phyloP scores from a whole-genome alignment of 1,140 invertebrate genomes.

The Rhyzopertha dominica region DNA sequence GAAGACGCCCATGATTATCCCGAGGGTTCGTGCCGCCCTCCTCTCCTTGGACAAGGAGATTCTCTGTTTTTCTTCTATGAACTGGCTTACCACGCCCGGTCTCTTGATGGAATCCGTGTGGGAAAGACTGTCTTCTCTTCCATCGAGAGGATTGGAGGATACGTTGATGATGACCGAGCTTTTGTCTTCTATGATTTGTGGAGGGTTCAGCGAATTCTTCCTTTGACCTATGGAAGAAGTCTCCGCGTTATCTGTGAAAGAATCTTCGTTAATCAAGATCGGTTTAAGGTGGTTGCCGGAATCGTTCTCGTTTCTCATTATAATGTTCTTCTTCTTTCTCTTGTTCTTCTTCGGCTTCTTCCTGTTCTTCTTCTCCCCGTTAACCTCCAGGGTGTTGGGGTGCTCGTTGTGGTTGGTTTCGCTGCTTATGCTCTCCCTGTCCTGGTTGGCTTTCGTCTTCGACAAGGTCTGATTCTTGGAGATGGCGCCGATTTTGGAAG shows the following conservation, averaged over 20 bases:
- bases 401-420: conserved; percentile 65
- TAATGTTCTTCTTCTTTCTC: conserved; percentile 51
- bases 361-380: conserved; percentile 46
- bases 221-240: conserved; percentile 34
- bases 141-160: no score
- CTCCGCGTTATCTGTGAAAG: conserved; percentile 56
- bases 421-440: conserved; percentile 73
- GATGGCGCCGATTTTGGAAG: conserved; percentile 69
- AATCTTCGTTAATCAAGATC: conserved; percentile 57
- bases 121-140: conserved; percentile 33
- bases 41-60: conserved; percentile 90
- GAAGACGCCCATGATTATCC: conserved; percentile 93
- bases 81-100: conserved; percentile 70
- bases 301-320: conserved; percentile 41
- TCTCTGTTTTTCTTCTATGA: conserved; percentile 89
- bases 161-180: conserved; percentile 39
- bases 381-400: conserved; percentile 46
- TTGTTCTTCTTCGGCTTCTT: conserved; percentile 38
- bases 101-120: conserved; percentile 43
- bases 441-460: conserved; percentile 49
- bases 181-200: conserved; percentile 20
- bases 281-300: conserved; percentile 53
- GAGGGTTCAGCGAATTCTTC: conserved; percentile 25
- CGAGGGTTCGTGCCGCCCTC: conserved; percentile 84
- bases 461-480: conserved; percentile 43